Conservation (phyloP, 2,113 vertebrate genomes). For the Gopherus flavomarginatus region DNA sequence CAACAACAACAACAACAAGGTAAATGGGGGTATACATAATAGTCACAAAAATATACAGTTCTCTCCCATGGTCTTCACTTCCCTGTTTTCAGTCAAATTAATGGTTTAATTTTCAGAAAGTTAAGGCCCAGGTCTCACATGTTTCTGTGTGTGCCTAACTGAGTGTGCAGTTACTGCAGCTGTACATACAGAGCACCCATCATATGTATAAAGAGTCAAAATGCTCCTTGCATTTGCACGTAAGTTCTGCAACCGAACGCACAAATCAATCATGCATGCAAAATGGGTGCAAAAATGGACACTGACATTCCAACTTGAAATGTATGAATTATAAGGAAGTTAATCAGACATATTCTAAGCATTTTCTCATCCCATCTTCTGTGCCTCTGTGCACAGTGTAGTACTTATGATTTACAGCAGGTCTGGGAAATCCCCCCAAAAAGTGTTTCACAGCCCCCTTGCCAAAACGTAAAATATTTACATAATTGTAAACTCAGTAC, state of each 20-base stretch:
- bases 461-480: constrained; percentile 70
- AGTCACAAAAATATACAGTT: background rate
- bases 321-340: constrained; percentile 1
- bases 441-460: constrained; percentile 50
- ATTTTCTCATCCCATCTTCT: constrained; percentile 20
- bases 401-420: constrained; percentile 44
- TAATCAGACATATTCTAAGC: background rate
- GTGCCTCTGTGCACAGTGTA: constrained; percentile 40
- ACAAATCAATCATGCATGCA: background rate
- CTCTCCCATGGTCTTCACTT: too few relatives aligned
- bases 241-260: background rate
- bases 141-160: too few relatives aligned
- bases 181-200: too few relatives aligned
- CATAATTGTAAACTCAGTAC: constrained; percentile 55
- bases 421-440: constrained; percentile 42
- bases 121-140: too few relatives aligned
- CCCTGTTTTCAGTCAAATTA: too few relatives aligned
- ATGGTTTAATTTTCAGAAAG: too few relatives aligned
- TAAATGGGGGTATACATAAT: background rate
- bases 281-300: background rate
- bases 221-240: background rate
- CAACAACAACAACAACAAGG: background rate
- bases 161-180: too few relatives aligned
- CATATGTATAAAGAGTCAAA: background rate
- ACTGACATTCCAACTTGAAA: background rate